Base-by-base conservation (phyloP, 2,888 invertebrate genomes). In the Himalopsyche kuldschensis region DNA sequence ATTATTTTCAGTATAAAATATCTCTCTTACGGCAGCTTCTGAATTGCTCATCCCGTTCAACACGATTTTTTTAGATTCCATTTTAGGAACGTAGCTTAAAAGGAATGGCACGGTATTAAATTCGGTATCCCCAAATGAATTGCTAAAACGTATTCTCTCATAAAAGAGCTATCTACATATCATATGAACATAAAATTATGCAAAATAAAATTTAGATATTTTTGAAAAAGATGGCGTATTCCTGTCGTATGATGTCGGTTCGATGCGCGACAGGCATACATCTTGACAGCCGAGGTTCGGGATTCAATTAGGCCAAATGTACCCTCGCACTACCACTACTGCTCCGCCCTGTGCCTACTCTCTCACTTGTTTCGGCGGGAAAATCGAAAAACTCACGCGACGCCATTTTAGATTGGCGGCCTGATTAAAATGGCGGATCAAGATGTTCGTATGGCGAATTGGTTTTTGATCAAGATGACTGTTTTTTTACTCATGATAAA, bases 271-370 rank as follows among this genome's bases (percentile, higher is more conserved):
- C 84, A 83, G 78, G 76, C 84, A 79, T 81, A 81, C 82, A 84
- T 81, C 79, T 84, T 84, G 85, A 84, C 85, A 85, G 84, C 85
- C 81, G 81, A 84, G 85, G 85, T 84, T 85, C 84, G 82, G 85
- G 81, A 85, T 85, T 85, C 85, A 85, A 85, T 85, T 85, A 85
- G 84, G 84, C 83, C 80, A 80, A 82, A 78, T 35, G 32, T 69
- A 27, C 69, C 75, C 20, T 69, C 48, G 48, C 79, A 47, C 46
- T 63, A 32, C 63, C 63, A n/a, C 30, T 27, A 41, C 76, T 55
- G 31, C 81, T 77, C 47, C 79, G 32, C n/a, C 32, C 55, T 17
- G 30, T 55, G 24, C 79, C 30, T 30, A 24, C 35, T 79, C 32
- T 31, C 30, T 32, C 63, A 69, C 46, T 69, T 69, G 69, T 69